Evolutionary conservation across 1,140 invertebrate genomes (phyloP), one percentile per base, ranked within the genome.

Genomic region (Neodiprion pinetum): DNA sequence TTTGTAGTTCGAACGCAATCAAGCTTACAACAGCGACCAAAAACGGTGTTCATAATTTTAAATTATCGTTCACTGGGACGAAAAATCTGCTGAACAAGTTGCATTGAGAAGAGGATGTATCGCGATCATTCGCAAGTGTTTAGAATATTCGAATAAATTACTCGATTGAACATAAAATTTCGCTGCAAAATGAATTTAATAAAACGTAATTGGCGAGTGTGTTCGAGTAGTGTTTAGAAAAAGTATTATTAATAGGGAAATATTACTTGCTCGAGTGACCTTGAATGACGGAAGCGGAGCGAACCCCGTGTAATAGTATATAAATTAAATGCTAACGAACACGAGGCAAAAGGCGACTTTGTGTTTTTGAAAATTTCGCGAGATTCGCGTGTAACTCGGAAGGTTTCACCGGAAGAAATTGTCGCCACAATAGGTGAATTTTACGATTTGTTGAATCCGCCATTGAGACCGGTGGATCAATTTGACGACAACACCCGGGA

Each of bases 401-500:
- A 40, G 28, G 2, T 3, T 40, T 5, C 28, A 40, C 5, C 28
- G 28, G 28, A 40, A 40, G 28, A 40, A 40, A 40, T 40, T 40
- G 28, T 40, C 28, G 28, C 28, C 28, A 40, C 28, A 40, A 40
- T 40, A 40, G 28, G 28, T 40, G 40, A 69, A 69, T 23, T 70
- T 21, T 47, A 70, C 49, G 47, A 48, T 70, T 48, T 47, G 47
- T 28, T n/a, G 23, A 70, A 70, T 70, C 11, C 49, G 11, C 40
- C 10, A 69, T 23, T 17, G 21, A 40, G 65, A 14, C 70, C 23
- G n/a, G 53, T 47, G 71, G 28, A 72, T 72, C 50, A 72, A 66
- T 72, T 72, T 72, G 28, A 40, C 28, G 28, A 40, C 28, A 40
- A 40, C 28, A 5, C 28, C 28, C 28, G 28, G 5, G 28, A 40